Evolutionary conservation across 2,888 invertebrate species (phyloP).

Genomic region (Tanaodytes sp.): DNA sequence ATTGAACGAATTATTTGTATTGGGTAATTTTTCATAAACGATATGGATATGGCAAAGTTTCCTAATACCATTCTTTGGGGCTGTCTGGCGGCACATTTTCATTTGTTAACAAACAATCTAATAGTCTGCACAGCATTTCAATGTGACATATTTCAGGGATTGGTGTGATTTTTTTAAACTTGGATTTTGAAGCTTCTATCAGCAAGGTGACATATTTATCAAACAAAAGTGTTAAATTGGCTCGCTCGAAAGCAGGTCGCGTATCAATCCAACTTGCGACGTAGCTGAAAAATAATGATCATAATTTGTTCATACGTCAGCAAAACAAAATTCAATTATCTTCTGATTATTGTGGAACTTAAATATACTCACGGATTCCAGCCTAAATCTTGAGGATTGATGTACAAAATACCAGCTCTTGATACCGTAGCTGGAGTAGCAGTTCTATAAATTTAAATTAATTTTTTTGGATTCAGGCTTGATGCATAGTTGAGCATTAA

Average conservation of each 20-base stretch:
- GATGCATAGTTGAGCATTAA: too few species aligned
- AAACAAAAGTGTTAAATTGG: conserved; percentile 88
- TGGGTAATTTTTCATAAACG: too few species aligned
- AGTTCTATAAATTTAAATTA: conserved; percentile 75
- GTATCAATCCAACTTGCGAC: conserved; percentile 92
- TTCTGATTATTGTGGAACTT: too few species aligned
- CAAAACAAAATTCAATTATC: too few species aligned
- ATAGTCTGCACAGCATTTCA: conserved; percentile 87
- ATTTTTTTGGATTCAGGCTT: too few species aligned
- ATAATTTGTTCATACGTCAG: too few species aligned
- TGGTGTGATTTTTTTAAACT: conserved; percentile 92
- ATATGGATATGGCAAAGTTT: too few species aligned
- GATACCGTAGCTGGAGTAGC: conserved; percentile 98
- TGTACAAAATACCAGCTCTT: conserved; percentile 93
- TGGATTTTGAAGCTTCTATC: conserved; percentile 82
- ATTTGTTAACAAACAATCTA: conserved; percentile 88
- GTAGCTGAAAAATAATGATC: conserved; percentile 76
- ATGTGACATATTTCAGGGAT: conserved; percentile 92
- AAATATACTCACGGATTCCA: conserved; percentile 95
- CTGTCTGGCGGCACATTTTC: conserved; percentile 88
- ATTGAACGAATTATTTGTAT: conserved; percentile 26
- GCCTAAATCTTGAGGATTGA: conserved; percentile 94
- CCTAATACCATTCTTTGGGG: conserved; percentile 88
- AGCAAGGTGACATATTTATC: conserved; percentile 93
- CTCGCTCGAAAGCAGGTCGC: conserved; percentile 82